Conservation (phyloP, 2,888 invertebrate genomes). For the Mythimna ferrago region DNA sequence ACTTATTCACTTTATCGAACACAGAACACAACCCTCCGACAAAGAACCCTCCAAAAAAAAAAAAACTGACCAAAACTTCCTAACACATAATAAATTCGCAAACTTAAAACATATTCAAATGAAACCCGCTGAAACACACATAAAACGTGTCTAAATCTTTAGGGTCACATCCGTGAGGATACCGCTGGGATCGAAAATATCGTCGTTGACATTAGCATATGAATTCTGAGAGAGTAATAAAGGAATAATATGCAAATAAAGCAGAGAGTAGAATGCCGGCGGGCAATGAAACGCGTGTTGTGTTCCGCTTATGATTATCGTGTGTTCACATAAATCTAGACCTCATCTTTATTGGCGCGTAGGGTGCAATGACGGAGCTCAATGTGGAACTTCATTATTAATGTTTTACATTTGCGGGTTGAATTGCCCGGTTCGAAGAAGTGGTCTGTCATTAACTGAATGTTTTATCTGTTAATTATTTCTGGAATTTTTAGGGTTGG, state of each 20-base stretch:
- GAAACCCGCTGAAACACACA: conserved; percentile 65
- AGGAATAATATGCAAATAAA: conserved; percentile 88
- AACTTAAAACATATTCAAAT: conserved; percentile 70
- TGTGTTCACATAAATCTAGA: conserved; percentile 68
- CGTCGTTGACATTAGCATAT: conserved; percentile 82
- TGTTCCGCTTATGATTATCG: conserved; percentile 74
- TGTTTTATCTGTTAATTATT: conserved; percentile 24
- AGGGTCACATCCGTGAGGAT: conserved; percentile 73
- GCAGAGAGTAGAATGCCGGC: conserved; percentile 71
- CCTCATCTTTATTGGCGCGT: conserved; percentile 62
- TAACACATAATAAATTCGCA: conserved; percentile 61
- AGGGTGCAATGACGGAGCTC: conserved; percentile 56
- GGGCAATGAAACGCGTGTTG: conserved; percentile 73
- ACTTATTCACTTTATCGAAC: neutral
- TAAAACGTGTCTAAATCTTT: conserved; percentile 75
- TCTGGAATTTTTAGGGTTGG: neutral
- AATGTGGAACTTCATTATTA: conserved; percentile 54
- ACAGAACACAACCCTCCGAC: neutral
- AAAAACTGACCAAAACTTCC: conserved; percentile 48
- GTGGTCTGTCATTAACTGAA: conserved; percentile 27
- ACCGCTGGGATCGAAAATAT: conserved; percentile 79
- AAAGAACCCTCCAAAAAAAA: conserved; percentile 23
- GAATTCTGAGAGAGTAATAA: conserved; percentile 86
- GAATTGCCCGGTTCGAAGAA: conserved; percentile 36
- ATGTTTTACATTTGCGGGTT: conserved; percentile 54